Evolutionary conservation across 2,888 invertebrate species (phyloP), one percentile per base, ranked within the genome.

Genomic region (Cenopis cana): DNA sequence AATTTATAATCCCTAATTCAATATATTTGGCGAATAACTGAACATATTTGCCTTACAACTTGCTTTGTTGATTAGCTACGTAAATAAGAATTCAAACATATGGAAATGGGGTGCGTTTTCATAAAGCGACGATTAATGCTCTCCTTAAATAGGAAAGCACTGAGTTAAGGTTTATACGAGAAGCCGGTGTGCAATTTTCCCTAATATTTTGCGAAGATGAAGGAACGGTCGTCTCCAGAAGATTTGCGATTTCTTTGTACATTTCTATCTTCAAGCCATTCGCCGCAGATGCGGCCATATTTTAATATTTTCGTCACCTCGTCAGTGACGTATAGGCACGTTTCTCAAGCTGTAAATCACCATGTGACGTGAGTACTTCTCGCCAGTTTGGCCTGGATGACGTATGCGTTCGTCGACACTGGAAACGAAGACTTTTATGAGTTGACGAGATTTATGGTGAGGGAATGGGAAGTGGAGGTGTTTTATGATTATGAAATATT

Each of bases 281-380:
- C 20, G 4, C 29, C 56, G 10, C 29, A 20, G 38, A n/a, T 14
- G 18, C 33, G 55, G 46, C 54, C 36, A 52, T 46, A 52, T 36
- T 64, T 38, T 50, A 20, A 52, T 46, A 52, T 36, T 64, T 38
- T 50, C 57, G 49, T 59, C 69, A 52, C 12, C n/a, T 69, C 57
- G 50, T 20, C 54, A 24, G 33, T 66, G 52, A 70, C 29, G 24
- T 55, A 54, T 24, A 8, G 41, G 14, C 62, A 24, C 18, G 59
- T 52, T 65, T 70, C 33, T 24, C 59, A 56, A 52, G 49, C 6
- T 46, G 46, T 66, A 66, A 24, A 33, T 70, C 66, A 70, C 41
- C 49, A n/a, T 59, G 29, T 46, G 62, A 61, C 46, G 56, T 18
- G 59, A 41, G 36, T 38, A 56, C 50, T 52, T 57, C 24, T 56